Percentiles rank a stretch among this genome's conserved stretches.
phyloP scores from a whole-genome alignment of 2,113 vertebrate genomes.

The Pitta sordida region DNA sequence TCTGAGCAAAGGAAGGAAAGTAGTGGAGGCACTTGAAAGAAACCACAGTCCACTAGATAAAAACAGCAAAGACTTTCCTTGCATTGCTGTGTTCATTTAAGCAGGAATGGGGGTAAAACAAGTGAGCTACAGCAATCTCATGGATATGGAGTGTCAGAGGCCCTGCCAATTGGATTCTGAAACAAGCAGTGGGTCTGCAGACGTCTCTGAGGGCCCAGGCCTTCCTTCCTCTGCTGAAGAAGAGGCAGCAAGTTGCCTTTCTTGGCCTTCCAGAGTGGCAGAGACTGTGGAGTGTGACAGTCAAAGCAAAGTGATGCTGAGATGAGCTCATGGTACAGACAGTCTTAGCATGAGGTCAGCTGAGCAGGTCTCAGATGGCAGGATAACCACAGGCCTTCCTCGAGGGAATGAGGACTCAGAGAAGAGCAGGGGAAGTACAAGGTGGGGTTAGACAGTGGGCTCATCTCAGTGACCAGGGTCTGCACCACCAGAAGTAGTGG shows the following conservation, averaged over 20 bases:
- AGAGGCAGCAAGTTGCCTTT: background rate
- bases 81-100: background rate
- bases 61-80: background rate
- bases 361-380: background rate
- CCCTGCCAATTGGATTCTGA: background rate
- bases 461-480: background rate
- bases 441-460: background rate
- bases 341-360: background rate
- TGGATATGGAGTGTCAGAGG: fast-evolving
- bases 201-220: background rate
- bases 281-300: background rate
- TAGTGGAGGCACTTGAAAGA: background rate
- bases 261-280: background rate
- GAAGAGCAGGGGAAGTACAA: background rate
- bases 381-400: background rate
- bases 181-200: background rate
- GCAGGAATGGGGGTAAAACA: background rate
- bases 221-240: background rate
- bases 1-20: background rate
- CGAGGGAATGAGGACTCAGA: background rate
- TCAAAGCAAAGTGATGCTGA: background rate
- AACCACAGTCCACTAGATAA: background rate
- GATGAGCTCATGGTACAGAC: background rate
- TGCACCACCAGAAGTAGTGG: background rate
- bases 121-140: background rate